Base-by-base conservation (phyloP, 2,113 vertebrate genomes). In the Apistogramma diplotaenia region DNA sequence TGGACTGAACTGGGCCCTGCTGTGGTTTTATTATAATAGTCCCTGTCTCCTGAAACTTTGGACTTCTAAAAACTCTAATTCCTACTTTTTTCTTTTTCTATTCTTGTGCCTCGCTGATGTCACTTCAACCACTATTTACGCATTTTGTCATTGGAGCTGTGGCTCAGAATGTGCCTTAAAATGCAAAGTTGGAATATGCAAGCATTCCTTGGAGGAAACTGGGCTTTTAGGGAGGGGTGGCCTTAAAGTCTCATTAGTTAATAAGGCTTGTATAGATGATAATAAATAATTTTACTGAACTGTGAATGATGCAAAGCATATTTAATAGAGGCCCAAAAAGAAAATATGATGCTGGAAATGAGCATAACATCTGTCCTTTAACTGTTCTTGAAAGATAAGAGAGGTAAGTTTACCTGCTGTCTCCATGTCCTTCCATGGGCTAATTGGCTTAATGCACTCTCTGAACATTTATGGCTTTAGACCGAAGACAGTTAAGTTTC, bases 301-400 rank as follows among this genome's bases (percentile, higher is more conserved):
- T 51, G 10, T 70, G 10, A 70, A 1, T 70, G 25, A 0, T 8
- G 16, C 25, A 49, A 27, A 31, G 37, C 46, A 27, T 43, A 49
- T 31, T 29, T 29, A 51, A 16, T n/a, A 51, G 65, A 51, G 18
- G 43, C 7, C 37, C 65, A 29, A 19, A 6, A 51, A 51, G 16
- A 51, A 51, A 70, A 51, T 70, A n/a, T 70, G 43, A 25, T 51
- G 18, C 25, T 70, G 43, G 43, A 70, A 70, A 70, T 51, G 1
- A 27, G 3, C 15, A 46, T 6, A 4, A 31, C 16, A 5, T 11
- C 23, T 19, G 40, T 23, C 25, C 40, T 70, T 49, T 70, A 12
- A 10, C 0, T 70, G 16, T 70, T 49, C 62, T 18, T 7, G 62
- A n/a, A 70, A 70, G 9, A 8, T 70, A 70, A 70, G 25, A 49